phyloP scores from a whole-genome alignment of 2,888 invertebrate genomes.

The Eupelmus urozonus region DNA sequence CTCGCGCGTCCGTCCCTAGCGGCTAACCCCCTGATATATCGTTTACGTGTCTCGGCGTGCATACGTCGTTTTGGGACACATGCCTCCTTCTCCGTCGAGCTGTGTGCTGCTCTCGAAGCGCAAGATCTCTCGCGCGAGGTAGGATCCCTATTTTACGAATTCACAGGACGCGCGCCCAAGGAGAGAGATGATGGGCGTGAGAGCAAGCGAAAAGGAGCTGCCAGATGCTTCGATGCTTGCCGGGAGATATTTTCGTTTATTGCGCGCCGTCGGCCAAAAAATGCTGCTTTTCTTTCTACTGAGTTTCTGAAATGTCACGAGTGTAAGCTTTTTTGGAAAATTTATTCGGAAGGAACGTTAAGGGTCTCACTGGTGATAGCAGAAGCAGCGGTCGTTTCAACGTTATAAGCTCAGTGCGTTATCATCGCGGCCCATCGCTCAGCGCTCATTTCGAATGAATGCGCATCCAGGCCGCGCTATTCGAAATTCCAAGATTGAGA shows the following conservation, averaged over 20 bases:
- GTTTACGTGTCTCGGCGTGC: constrained; percentile 77
- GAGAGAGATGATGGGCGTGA: too few species aligned
- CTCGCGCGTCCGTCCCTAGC: constrained; percentile 75
- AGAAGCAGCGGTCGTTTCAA: too few species aligned
- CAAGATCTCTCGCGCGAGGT: constrained; percentile 45
- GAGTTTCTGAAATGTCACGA: too few species aligned
- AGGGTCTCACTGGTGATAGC: too few species aligned
- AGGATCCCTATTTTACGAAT: constrained; percentile 74
- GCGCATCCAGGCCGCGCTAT: too few species aligned
- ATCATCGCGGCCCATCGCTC: too few species aligned
- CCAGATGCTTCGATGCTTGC: constrained; percentile 36
- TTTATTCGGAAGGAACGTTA: too few species aligned
- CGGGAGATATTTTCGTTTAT: constrained; percentile 22
- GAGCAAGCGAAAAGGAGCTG: too few species aligned
- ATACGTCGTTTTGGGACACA: constrained; percentile 76
- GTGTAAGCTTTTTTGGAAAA: too few species aligned
- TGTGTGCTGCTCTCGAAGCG: constrained; percentile 20
- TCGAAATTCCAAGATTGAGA: not conserved
- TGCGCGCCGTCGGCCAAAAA: not conserved
- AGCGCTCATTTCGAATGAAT: too few species aligned
- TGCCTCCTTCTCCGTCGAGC: constrained; percentile 61
- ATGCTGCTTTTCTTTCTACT: not conserved
- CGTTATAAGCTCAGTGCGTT: too few species aligned
- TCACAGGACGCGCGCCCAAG: constrained; percentile 72
- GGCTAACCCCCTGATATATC: constrained; percentile 78